Evolutionary conservation across 2,113 vertebrate species (phyloP), one percentile per base, ranked within the genome.

Genomic region (Cacatua alba): DNA sequence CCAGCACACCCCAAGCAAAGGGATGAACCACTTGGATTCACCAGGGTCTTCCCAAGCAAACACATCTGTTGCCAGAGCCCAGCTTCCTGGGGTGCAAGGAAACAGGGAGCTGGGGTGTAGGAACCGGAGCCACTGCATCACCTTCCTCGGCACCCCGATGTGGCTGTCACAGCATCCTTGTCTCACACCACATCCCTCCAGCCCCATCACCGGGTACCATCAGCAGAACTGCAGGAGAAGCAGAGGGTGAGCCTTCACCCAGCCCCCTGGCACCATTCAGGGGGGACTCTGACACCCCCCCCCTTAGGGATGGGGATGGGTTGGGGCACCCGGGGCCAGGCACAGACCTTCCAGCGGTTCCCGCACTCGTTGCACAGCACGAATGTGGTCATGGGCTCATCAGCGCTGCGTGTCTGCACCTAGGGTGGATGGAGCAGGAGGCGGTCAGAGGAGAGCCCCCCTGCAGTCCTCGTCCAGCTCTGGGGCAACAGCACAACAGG

Each of bases 221-320:
- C 97, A 98, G 95, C 98, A 98, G 95, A 98, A 98, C 98, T 98
- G 97, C 35, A 93, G 97, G 92, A 95, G 55, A 93, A 94, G 77
- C 80, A 94, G 92, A 86, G 76, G 33, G 69, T 77, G 16, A 75
- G 90, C 35, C 80, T 16, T 84, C 84, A 41, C 2, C 37, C 65
- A 79, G 35, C 11, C 11, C 8, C 33, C 37, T 0, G 1, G 35
- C 43, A 68, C 6, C 2, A 0, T 19, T n/a, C 7, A 3, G 13
- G 59, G 29, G 28, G 31, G 23, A 39, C 39, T 37, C 37, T 37
- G 37, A 37, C 37, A 37, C 37, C 37, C 37, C 37, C 37, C 37
- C 37, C 37, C 37, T 4, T 37, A 37, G 37, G 37, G 37, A 37
- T 37, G 37, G 37, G 37, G 37, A 37, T 37, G 37, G 37, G 37